Evolutionary conservation across 2,797 vertebrate species (phyloP), one percentile per base, ranked within the genome.

Genomic region (Eurystomus glaucurus): DNA sequence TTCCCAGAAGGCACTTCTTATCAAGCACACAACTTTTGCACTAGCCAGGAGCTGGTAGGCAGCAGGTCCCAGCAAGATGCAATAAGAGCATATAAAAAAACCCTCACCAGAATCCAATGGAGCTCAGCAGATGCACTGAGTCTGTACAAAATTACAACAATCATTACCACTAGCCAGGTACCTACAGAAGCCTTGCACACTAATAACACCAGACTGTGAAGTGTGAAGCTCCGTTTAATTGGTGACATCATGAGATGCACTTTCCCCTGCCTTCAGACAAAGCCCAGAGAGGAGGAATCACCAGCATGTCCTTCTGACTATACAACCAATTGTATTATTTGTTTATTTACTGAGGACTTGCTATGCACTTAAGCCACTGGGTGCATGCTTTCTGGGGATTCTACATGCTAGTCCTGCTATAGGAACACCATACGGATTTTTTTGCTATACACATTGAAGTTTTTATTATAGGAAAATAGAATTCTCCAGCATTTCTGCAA

Each of bases 1-100:
- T 90, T 85, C 91, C 61, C 64, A 66, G 89, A 94, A 94, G 80
- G 65, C 82, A 52, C 37, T 91, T 94, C 88, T 96, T 89, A 97
- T 94, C 85, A 76, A 92, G 33, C 21, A 51, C 31, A 26, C 25
- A 78, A 31, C 29, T n/a, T 58, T 23, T 52, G 35, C 46, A 15
- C 35, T n/a, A 43, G 11, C 31, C 79, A 62, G 51, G 31, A 85
- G 35, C 9, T 7, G 5, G 0, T 60, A 48, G 14, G 61, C 5
- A 70, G 28, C 8, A 70, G 25, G 8, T 39, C n/a, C 37, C 31
- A 69, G 28, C 82, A 82, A 80, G 29, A 28, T 15, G 7, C 13
- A 48, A 16, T 14, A 75, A 18, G 1, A 65, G 10, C 21, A 60
- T 10, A 4, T 3, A 13, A 41, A 23, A 50, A 48, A 93, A 37